Conservation (phyloP, 2,797 vertebrate genomes). For the Cryptoprocta ferox region DNA sequence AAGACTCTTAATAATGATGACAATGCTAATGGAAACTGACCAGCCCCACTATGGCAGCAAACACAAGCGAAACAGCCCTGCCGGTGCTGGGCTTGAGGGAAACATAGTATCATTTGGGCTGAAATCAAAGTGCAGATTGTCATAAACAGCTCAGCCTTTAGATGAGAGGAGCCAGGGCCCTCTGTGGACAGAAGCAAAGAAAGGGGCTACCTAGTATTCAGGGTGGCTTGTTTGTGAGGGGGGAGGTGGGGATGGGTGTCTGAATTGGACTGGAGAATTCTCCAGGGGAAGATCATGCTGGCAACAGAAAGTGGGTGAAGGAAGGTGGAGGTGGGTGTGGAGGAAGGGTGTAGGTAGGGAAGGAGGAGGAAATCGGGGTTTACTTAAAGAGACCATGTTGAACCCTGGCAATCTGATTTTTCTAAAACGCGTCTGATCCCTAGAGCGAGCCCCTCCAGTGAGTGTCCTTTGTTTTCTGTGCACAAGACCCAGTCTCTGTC, state of each 20-base stretch:
- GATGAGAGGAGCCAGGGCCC: constrained; percentile 55
- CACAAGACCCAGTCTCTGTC: neutral
- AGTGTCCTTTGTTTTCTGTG: neutral
- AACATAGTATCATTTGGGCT: constrained; percentile 62
- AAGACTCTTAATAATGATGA: constrained; percentile 57
- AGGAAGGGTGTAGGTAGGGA: neutral
- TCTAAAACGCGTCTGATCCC: neutral
- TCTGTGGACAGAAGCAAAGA: constrained; percentile 69
- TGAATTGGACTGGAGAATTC: neutral
- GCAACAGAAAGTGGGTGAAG: neutral
- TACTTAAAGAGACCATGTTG: constrained; percentile 42
- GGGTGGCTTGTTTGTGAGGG: neutral
- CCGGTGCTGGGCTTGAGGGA: constrained; percentile 47
- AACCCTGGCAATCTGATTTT: accelerated
- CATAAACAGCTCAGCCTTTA: constrained; percentile 63
- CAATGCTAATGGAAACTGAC: constrained; percentile 54
- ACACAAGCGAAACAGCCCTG: constrained; percentile 40
- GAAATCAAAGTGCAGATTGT: constrained; percentile 72
- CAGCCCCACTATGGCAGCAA: constrained; percentile 16
- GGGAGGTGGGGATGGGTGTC: neutral
- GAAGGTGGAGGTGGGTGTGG: neutral
- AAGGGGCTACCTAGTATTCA: neutral
- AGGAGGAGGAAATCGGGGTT: constrained; percentile 63
- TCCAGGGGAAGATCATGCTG: neutral
- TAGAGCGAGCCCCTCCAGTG: neutral